These are phyloP conservation scores for Thymelicus sylvestris DNA, from an alignment of 2,888 invertebrate genomes.

Conservation along the genomic window DNA sequence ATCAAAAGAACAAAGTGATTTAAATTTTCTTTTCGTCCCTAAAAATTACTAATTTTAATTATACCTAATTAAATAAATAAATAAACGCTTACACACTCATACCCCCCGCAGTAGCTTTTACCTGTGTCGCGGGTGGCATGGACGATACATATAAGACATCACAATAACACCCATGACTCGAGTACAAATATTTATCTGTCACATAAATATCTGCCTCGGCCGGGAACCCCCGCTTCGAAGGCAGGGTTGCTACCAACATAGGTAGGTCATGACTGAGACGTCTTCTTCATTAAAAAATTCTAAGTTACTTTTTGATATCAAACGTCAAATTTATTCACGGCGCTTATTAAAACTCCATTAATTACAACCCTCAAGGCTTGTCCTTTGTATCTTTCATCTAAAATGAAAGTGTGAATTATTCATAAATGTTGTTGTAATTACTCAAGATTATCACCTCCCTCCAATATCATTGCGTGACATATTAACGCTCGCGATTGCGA, in stretches of 20 bases:
- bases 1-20: no score
- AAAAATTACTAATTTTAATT: no score
- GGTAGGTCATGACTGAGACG: neutral
- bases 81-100: no score
- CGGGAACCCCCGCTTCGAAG: no score
- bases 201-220: no score
- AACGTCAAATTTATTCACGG: conserved; percentile 31
- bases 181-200: no score
- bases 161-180: no score
- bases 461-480: conserved; percentile 71
- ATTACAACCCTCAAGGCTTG: conserved; percentile 37
- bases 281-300: conserved; percentile 17
- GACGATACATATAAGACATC: no score
- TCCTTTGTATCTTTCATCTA: conserved; percentile 40
- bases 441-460: conserved; percentile 62
- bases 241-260: neutral
- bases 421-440: conserved; percentile 66
- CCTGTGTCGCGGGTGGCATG: no score
- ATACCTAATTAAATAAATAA: no score
- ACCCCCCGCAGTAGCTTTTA: no score
- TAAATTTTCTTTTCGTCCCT: no score
- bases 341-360: conserved; percentile 37
- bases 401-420: conserved; percentile 54
- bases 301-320: conserved; percentile 14
- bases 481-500: conserved; percentile 62